These are phyloP conservation scores for Cybosia mesomella DNA, from an alignment of 2,888 invertebrate species.

Conservation along the genomic window DNA sequence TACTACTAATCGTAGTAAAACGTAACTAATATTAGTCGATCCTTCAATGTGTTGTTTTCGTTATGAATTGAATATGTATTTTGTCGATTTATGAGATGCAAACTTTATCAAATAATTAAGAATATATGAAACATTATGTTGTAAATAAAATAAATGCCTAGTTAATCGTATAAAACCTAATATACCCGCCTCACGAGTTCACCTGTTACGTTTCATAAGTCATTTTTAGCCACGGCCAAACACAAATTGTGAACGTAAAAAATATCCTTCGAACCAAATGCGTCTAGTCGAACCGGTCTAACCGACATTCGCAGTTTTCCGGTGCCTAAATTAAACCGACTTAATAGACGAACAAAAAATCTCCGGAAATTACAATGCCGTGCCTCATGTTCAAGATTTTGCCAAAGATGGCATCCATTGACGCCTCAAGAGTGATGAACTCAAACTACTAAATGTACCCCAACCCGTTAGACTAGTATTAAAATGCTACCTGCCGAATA, in stretches of 20 bases:
- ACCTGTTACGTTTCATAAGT: slow-evolving; percentile 53
- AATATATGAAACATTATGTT: not conserved
- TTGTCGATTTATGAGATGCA: not conserved
- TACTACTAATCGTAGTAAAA: not conserved
- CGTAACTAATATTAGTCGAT: not conserved
- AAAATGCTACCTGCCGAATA: slow-evolving; percentile 26
- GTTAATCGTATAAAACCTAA: not conserved
- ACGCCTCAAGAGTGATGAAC: slow-evolving; percentile 36
- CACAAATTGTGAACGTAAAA: slow-evolving; percentile 64
- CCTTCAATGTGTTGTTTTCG: not conserved
- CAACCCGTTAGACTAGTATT: slow-evolving; percentile 37
- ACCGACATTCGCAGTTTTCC: slow-evolving; percentile 69
- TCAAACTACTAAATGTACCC: slow-evolving; percentile 23
- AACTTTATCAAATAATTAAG: no score
- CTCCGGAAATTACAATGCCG: slow-evolving; percentile 71
- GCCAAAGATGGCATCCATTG: slow-evolving; percentile 42
- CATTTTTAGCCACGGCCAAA: slow-evolving; percentile 62
- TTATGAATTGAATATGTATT: not conserved
- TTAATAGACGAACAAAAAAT: slow-evolving; percentile 65
- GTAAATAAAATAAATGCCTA: not conserved
- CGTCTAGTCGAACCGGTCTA: slow-evolving; percentile 68
- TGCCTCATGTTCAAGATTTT: slow-evolving; percentile 53
- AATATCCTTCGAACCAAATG: slow-evolving; percentile 67
- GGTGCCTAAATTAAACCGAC: slow-evolving; percentile 68
- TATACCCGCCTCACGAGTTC: slow-evolving; percentile 49